Evolutionary conservation across 2,113 vertebrate species (phyloP), one percentile per base, ranked within the genome.

Genomic region (Anhinga anhinga): DNA sequence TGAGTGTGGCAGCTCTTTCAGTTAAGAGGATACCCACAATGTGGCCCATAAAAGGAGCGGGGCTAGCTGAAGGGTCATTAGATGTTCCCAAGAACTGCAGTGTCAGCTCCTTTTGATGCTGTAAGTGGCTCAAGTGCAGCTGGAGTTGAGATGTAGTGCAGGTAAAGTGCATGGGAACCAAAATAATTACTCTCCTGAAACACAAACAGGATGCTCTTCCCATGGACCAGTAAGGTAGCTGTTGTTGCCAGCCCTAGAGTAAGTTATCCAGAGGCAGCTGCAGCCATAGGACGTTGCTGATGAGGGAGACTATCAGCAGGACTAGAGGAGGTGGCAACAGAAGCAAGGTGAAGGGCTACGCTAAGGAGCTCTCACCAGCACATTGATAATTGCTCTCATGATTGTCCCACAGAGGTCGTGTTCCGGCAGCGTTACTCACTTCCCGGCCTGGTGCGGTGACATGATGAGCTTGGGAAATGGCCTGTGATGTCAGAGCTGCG

Each of bases 1-100:
- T 19, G 58, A 72, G 45, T 1, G n/a, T 45, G 72, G 40, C 40
- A n/a, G 58, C 8, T 38, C 65, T 42, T 49, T 55, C 47, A 25
- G 45, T 40, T 30, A 23, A 45, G 50, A 7, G 47, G 18, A 44
- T 14, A 27, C 3, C 38, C 26, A 23, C 44, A 8, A 4, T 2
- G 38, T 5, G 25, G 25, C 27, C 44, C 2, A 3, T 15, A 18
- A 52, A 50, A 40, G 40, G 50, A 18, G 21, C 1, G 26, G 14
- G 5, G 4, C 23, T 23, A 2, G 12, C 0, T 13, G 18, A 53
- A 56, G 66, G 6, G 26, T 29, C 2, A 1, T 21, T 13, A 32
- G 66, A 23, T 34, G 44, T 21, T 52, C 27, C 52, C 73, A 36
- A 49, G 34, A 74, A 32, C n/a, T 49, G 73, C 80, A 34, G 42